Evolutionary conservation across 1,140 invertebrate species (phyloP).

Genomic region (Drosophila triauraria): DNA sequence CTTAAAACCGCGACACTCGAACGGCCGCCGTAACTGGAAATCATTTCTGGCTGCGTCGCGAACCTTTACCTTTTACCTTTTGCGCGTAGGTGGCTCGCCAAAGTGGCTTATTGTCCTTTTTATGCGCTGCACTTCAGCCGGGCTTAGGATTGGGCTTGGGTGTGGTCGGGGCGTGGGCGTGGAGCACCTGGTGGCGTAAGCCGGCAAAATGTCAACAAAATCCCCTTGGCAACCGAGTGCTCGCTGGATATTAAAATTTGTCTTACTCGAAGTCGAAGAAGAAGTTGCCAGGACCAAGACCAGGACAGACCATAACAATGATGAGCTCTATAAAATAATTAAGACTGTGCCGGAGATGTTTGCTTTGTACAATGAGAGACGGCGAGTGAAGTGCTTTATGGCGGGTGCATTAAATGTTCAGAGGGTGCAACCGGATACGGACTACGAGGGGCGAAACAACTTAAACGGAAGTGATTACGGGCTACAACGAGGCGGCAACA

Average conservation of each 20-base stretch:
- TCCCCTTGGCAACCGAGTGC: constrained; percentile 55
- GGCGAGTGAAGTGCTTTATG: constrained; percentile 27
- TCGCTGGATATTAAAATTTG: constrained; percentile 70
- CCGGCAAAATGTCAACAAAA: constrained; percentile 69
- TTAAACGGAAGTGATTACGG: constrained; percentile 40
- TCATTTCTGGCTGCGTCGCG: constrained; percentile 48
- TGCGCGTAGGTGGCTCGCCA: constrained; percentile 59
- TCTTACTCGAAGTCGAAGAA: constrained; percentile 39
- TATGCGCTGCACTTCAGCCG: constrained; percentile 70
- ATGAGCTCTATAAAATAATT: constrained; percentile 79
- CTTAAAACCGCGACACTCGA: constrained; percentile 70
- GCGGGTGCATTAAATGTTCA: constrained; percentile 51
- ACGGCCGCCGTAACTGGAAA: constrained; percentile 73
- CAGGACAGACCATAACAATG: constrained; percentile 51
- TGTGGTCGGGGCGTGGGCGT: not conserved
- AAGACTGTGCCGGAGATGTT: constrained; percentile 46
- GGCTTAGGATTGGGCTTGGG: constrained; percentile 8
- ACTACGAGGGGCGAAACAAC: constrained; percentile 16
- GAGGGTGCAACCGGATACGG: constrained; percentile 43
- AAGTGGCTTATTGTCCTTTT: constrained; percentile 82
- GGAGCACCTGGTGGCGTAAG: constrained; percentile 37
- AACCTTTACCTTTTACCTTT: constrained; percentile 71
- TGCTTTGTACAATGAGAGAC: constrained; percentile 45
- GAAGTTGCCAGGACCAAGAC: not conserved
- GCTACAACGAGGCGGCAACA: constrained; percentile 48